Evolutionary conservation across 2,797 vertebrate genomes (phyloP).

Genomic region (Alectoris magna): DNA sequence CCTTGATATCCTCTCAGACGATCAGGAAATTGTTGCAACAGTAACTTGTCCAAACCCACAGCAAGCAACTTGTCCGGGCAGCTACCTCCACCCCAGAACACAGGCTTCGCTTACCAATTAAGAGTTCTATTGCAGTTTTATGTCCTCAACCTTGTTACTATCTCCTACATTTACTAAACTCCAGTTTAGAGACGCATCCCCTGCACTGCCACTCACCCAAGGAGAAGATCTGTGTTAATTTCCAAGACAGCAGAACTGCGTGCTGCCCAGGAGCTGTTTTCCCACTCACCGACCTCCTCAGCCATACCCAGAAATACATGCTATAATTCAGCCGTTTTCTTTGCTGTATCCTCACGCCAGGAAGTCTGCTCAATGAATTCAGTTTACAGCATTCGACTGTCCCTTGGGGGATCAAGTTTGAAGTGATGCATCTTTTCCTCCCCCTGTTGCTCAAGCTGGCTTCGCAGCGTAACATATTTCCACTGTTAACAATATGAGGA

Average conservation of each 20-base stretch:
- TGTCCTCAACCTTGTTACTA: too few relatives aligned
- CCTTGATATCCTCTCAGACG: not conserved
- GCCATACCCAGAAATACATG: not conserved
- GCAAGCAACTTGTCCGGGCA: not conserved
- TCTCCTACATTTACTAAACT: not conserved
- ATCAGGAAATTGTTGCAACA: fast-evolving
- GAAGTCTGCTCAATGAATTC: fast-evolving
- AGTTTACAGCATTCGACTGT: fast-evolving
- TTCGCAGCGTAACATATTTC: not conserved
- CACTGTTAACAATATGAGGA: not conserved
- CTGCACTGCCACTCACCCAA: fast-evolving
- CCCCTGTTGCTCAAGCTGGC: not conserved
- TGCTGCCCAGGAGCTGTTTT: not conserved
- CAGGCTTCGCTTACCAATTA: not conserved
- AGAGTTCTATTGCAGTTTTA: not conserved
- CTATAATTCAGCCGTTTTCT: not conserved
- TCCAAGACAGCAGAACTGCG: not conserved
- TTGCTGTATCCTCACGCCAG: fast-evolving
- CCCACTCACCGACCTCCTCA: not conserved
- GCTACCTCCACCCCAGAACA: not conserved
- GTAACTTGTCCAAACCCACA: not conserved
- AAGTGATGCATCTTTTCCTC: not conserved
- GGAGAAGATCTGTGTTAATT: not conserved
- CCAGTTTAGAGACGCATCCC: not conserved
- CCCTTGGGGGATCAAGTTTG: fast-evolving